phyloP scores from a whole-genome alignment of 2,113 vertebrate genomes.

The Cryptomyrus ogoouensis region DNA sequence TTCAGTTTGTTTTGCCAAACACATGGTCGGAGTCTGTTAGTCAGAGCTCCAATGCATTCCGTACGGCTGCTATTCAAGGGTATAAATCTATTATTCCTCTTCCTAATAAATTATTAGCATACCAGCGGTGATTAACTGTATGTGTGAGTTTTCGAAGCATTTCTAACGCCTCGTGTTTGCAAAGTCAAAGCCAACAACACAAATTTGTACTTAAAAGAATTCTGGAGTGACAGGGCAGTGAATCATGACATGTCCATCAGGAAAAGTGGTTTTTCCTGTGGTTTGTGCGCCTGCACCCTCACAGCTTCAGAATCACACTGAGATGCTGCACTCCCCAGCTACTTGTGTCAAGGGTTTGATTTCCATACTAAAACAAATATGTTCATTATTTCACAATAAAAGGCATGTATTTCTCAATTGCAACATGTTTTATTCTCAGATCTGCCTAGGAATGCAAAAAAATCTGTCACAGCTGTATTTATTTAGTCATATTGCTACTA shows the following conservation, averaged over 20 bases:
- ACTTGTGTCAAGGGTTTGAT: not conserved
- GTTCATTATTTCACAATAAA: not conserved
- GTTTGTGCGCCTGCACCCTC: not conserved
- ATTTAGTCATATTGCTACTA: not conserved
- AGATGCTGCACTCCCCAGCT: not conserved
- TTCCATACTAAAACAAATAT: not conserved
- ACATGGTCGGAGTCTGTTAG: not conserved
- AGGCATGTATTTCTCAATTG: not conserved
- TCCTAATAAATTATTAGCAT: not conserved
- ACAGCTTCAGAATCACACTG: not conserved
- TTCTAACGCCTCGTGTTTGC: not conserved
- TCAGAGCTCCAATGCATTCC: not conserved
- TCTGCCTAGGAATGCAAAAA: not conserved
- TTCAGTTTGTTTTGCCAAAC: not conserved
- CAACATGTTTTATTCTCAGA: not conserved
- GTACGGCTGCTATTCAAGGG: not conserved
- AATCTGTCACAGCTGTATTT: not conserved
- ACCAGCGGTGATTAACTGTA: not conserved
- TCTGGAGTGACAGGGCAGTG: not conserved
- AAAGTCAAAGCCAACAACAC: not conserved
- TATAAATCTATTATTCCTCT: not conserved
- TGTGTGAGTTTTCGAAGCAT: not conserved
- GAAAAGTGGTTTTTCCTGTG: not conserved
- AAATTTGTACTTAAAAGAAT: not conserved
- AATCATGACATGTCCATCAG: not conserved